Percentiles rank a stretch among this genome's conserved stretches.
These are phyloP conservation scores for Vicugna pacos DNA, from an alignment of 2,113 vertebrate species.

Conservation along the genomic window DNA sequence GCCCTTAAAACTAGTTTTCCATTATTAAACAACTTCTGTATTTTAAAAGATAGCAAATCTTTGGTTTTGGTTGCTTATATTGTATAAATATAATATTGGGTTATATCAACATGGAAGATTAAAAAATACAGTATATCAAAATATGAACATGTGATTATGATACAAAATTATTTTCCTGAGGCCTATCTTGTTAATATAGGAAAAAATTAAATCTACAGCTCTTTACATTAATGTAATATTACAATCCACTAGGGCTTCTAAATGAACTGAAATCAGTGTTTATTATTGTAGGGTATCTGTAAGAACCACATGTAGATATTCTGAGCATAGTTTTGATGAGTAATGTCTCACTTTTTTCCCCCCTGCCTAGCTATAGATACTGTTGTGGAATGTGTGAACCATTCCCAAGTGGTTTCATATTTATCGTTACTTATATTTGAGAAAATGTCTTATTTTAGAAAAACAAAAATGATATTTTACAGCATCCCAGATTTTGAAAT, in stretches of 20 bases:
- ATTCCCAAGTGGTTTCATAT: background rate
- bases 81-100: background rate
- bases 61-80: background rate
- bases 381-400: background rate
- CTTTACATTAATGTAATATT: background rate
- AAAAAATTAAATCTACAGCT: background rate
- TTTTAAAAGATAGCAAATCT: background rate
- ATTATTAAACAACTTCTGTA: background rate
- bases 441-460: background rate
- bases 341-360: background rate
- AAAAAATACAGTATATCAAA: background rate
- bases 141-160: background rate
- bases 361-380: background rate
- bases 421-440: slow-evolving; percentile 8
- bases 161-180: background rate
- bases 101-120: background rate
- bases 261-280: background rate
- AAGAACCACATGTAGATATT: background rate
- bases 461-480: background rate
- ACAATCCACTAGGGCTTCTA: background rate
- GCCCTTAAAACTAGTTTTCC: background rate
- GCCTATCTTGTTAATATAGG: background rate
- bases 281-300: background rate
- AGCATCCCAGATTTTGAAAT: background rate
- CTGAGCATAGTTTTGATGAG: background rate